These are phyloP conservation scores for Struthidea cinerea DNA, from an alignment of 2,113 vertebrate genomes.

Conservation along the genomic window DNA sequence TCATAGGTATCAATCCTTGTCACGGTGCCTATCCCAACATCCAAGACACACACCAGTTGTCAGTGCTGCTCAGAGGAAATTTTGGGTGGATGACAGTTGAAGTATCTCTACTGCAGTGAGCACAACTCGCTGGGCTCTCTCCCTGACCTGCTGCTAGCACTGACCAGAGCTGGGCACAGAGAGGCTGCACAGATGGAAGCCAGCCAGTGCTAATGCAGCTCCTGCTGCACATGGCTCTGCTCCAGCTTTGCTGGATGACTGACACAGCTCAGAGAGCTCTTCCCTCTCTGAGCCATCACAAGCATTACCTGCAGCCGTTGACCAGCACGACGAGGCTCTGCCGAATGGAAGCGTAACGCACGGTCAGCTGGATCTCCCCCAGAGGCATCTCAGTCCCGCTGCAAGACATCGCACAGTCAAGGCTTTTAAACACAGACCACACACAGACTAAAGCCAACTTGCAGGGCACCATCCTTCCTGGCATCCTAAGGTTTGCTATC, in stretches of 20 bases:
- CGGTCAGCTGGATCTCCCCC: slow-evolving; percentile 84
- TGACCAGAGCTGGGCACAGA: background rate
- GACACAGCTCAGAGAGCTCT: background rate
- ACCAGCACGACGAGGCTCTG: slow-evolving; percentile 83
- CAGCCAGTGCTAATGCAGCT: background rate
- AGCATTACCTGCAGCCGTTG: slow-evolving; percentile 84
- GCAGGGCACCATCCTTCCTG: background rate
- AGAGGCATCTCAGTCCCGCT: slow-evolving; percentile 67
- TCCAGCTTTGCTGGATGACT: background rate
- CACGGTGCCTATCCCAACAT: fast-evolving
- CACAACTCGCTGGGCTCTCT: background rate
- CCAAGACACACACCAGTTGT: background rate
- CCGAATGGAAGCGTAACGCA: slow-evolving; percentile 82
- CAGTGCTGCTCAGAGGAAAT: background rate
- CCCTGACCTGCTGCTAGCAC: background rate
- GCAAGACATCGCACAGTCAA: slow-evolving; percentile 7
- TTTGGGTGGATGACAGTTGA: background rate
- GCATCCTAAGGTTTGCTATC: background rate
- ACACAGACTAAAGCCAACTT: background rate
- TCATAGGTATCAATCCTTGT: background rate
- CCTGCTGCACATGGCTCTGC: background rate
- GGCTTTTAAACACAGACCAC: background rate
- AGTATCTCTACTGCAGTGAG: fast-evolving
- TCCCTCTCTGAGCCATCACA: background rate
- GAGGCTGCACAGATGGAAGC: background rate